These are phyloP conservation scores for Pseudomyrmex concolor DNA, from an alignment of 1,140 invertebrate genomes.

Conservation along the genomic window DNA sequence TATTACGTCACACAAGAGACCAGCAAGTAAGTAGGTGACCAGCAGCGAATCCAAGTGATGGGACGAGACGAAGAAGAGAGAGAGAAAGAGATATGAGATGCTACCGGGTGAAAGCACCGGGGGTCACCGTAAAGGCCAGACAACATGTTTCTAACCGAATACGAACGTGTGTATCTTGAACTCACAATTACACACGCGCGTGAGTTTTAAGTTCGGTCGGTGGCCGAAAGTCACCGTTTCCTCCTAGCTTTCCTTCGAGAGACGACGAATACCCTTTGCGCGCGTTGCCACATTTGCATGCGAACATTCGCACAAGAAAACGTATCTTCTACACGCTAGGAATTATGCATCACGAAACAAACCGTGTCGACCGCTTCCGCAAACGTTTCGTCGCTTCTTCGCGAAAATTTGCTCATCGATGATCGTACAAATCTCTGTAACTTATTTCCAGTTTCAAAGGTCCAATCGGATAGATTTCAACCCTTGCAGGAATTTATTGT, in stretches of 20 bases:
- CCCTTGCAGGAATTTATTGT: no score
- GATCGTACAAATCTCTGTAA: no score
- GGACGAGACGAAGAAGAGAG: no score
- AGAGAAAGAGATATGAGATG: conserved; percentile 34
- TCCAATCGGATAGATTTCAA: no score
- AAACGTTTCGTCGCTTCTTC: neutral
- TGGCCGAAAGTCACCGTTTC: conserved; percentile 10
- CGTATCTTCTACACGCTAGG: neutral
- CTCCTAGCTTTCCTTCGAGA: conserved; percentile 36
- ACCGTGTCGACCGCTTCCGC: neutral
- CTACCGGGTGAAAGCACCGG: conserved; percentile 79
- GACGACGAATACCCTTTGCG: neutral
- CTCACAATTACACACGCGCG: conserved; percentile 48
- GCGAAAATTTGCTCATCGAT: no score
- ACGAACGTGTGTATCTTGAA: conserved; percentile 3
- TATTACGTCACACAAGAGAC: conserved; percentile 22
- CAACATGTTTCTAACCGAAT: conserved; percentile 48
- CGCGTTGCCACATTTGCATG: conserved; percentile 20
- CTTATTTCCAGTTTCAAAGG: no score
- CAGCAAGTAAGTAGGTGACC: conserved; percentile 32
- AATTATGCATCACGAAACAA: conserved; percentile 39
- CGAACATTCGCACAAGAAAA: neutral
- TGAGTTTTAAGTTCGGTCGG: conserved; percentile 10
- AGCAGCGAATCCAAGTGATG: neutral
- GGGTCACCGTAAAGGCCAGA: conserved; percentile 77